A percentile compares a stretch with the other conserved stretches of the same genome.
Evolutionary conservation across 2,888 invertebrate genomes (phyloP).

Genomic region (Lasioglossum morio): DNA sequence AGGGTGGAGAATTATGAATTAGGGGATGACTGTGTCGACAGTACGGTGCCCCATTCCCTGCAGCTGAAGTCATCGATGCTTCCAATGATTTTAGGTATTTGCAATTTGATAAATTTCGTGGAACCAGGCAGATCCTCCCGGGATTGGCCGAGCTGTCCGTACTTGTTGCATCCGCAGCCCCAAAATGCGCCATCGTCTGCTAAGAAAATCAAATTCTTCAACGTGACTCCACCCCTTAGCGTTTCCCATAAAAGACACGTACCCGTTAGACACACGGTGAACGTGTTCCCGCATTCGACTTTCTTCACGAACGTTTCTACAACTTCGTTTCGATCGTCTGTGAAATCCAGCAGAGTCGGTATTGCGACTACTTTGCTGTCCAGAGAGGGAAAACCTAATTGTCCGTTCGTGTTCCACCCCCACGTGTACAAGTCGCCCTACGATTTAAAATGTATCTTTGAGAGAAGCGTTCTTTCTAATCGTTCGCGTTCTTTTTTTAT

Average conservation of each 20-base stretch:
- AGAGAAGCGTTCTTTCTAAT: not conserved
- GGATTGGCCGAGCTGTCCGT: constrained; percentile 90
- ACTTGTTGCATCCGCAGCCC: constrained; percentile 93
- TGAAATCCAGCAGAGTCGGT: constrained; percentile 86
- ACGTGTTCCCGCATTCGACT: constrained; percentile 91
- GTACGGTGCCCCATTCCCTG: constrained; percentile 80
- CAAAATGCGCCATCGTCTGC: constrained; percentile 88
- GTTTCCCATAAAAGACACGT: not conserved
- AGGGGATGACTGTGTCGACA: constrained; percentile 63
- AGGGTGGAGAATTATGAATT: not conserved
- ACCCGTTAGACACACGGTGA: constrained; percentile 90
- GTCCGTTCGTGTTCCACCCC: constrained; percentile 96
- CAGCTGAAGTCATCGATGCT: constrained; percentile 79
- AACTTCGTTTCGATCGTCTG: constrained; percentile 65
- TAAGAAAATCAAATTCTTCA: constrained; percentile 64
- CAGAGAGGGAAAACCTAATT: constrained; percentile 89
- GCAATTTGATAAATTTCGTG: constrained; percentile 74
- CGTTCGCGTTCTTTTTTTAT: not conserved
- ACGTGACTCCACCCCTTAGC: not conserved
- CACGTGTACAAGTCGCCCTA: constrained; percentile 94
- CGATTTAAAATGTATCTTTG: constrained; percentile 19
- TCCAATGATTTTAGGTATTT: constrained; percentile 56
- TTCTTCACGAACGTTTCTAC: constrained; percentile 83
- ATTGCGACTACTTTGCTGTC: constrained; percentile 84
- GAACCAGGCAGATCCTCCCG: constrained; percentile 56